phyloP scores from a whole-genome alignment of 2,888 invertebrate species.

The Dichetophora obliterata region DNA sequence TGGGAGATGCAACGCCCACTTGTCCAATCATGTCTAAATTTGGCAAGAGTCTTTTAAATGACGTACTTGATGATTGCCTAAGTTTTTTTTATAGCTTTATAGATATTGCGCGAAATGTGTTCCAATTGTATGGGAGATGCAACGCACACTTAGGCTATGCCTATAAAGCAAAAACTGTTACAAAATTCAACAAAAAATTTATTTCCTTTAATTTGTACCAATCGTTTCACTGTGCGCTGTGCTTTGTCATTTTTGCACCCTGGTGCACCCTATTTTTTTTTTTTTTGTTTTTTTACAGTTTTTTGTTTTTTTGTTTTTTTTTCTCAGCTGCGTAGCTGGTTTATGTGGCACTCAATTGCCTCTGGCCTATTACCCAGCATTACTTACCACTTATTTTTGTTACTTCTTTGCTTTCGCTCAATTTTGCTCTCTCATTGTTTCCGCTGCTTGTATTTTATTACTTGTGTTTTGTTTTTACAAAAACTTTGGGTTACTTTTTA shows the following conservation, averaged over 20 bases:
- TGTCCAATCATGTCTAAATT: no score
- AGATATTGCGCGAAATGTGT: no score
- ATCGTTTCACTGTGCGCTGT: no score
- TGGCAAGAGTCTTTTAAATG: no score
- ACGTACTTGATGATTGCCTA: no score
- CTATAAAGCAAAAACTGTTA: no score
- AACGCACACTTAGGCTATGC: no score
- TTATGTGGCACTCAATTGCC: conserved; percentile 41
- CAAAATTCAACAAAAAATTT: no score
- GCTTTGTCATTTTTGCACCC: neutral
- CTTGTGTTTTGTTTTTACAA: conserved; percentile 17
- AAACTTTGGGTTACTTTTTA: conserved; percentile 1
- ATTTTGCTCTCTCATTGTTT: conserved; percentile 15
- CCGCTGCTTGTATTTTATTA: neutral
- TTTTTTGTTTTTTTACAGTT: conserved; percentile 51
- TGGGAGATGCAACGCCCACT: no score
- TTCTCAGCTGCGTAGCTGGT: neutral
- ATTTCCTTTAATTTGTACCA: no score
- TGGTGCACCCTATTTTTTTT: conserved; percentile 43
- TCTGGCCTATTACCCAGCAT: conserved; percentile 39
- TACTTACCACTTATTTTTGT: neutral
- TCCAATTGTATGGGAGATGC: no score
- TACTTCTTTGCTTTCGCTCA: conserved; percentile 9
- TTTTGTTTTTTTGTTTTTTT: conserved; percentile 22
- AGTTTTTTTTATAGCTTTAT: no score